Conservation (phyloP, 2,113 vertebrate species). For the Sebastes fasciatus region DNA sequence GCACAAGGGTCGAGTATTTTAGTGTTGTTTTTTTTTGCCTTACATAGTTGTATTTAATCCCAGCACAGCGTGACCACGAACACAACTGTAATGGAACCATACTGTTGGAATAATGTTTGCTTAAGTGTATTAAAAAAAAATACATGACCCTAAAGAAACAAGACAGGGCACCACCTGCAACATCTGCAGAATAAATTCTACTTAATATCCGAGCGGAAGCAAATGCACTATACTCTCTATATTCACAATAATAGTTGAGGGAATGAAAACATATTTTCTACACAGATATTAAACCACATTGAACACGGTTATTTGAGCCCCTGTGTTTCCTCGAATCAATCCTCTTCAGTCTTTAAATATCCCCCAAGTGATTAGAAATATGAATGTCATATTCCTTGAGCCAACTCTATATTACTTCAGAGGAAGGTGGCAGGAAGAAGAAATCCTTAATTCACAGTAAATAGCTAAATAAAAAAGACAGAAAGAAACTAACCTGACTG, state of each 20-base stretch:
- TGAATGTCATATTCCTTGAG: neutral
- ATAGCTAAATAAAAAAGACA: neutral
- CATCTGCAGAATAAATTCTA: neutral
- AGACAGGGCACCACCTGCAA: neutral
- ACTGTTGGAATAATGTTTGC: neutral
- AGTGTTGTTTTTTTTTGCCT: neutral
- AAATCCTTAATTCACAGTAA: neutral
- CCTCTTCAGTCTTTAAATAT: neutral
- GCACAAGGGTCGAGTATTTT: conserved; percentile 8
- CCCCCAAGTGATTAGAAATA: neutral
- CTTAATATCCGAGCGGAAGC: neutral
- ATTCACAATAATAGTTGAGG: neutral
- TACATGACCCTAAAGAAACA: neutral
- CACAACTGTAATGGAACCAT: neutral
- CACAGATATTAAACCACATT: neutral
- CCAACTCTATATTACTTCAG: neutral
- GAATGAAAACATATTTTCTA: neutral
- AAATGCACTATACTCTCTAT: neutral
- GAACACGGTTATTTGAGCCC: neutral
- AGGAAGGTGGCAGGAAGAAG: neutral
- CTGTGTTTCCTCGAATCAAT: neutral
- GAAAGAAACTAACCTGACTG: neutral
- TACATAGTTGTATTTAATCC: neutral
- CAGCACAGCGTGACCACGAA: conserved; percentile 7
- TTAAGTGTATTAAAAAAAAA: neutral